Evolutionary conservation across 1,140 invertebrate species (phyloP), one percentile per base, ranked within the genome.

Genomic region (Pararge aegeria): DNA sequence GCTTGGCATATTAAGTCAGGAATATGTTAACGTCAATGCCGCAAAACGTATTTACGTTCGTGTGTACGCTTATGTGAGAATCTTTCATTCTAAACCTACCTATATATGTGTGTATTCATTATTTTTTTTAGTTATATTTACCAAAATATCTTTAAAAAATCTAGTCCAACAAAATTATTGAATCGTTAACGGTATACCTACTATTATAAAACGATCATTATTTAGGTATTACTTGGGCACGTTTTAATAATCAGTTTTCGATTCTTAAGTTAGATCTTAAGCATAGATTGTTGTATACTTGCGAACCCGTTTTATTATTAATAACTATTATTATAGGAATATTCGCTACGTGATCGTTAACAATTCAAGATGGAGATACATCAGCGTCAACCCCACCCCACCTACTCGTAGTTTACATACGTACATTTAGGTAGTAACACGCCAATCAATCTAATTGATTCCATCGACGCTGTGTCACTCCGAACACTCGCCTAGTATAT

Each of bases 21-120:
- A 55, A 64, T 64, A 64, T 37, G 55, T 61, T 57, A 61, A 61
- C 52, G 57, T 64, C 62, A 50, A 13, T 3, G 18, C 51, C 1
- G 18, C 19, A 9, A 34, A 21, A 40, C 10, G 51, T 37, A 49
- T 19, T 30, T 24, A 6, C 44, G n/a, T 48, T 18, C 12, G 13
- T 20, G 52, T 21, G 38, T 29, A 20, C 12, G 34, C 38, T 38
- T 42, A 27, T 42, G 52, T 21, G 12, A 6, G 20, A 44, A 55
- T 46, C 38, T 30, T 29, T 18, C 46, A 13, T 15, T 13, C 13
- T n/a, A 49, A 13, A 15, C 38, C 5, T 40, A 40, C 6, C 13
- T 13, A n/a, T 21, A 7, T 20, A 13, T 42, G 38, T 42, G 18
- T 18, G 3, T 42, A 42, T 9, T 6, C 38, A 15, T 5, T 6